phyloP scores from a whole-genome alignment of 2,888 invertebrate species.

The Prosapia bicincta region DNA sequence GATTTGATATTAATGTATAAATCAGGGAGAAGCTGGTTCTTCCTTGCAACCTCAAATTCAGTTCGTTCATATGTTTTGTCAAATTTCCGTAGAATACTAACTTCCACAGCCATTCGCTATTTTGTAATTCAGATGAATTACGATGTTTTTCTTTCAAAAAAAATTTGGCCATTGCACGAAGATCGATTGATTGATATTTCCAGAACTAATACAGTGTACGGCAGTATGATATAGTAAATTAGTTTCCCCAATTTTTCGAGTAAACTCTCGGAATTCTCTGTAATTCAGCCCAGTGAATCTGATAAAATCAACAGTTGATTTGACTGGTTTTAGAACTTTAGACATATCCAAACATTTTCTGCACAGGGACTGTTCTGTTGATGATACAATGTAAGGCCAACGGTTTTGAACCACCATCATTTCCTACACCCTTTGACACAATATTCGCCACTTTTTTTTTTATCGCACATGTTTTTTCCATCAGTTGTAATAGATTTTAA shows the following conservation, averaged over 20 bases:
- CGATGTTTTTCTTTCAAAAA: conserved; percentile 38
- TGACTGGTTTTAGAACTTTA: conserved; percentile 42
- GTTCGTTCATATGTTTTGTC: conserved; percentile 36
- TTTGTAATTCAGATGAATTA: conserved; percentile 37
- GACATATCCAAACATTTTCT: conserved; percentile 43
- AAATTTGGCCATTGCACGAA: conserved; percentile 35
- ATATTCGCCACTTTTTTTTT: background rate
- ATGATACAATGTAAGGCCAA: conserved; percentile 41
- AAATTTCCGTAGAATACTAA: conserved; percentile 39
- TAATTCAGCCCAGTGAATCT: conserved; percentile 10
- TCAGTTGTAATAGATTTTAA: conserved; percentile 39
- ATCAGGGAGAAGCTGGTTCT: conserved; percentile 39
- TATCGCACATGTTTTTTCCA: conserved; percentile 24
- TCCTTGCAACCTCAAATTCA: conserved; percentile 40
- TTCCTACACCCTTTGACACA: background rate
- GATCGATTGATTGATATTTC: conserved; percentile 24
- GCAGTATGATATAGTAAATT: background rate
- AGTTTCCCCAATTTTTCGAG: background rate
- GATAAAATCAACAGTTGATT: conserved; percentile 42
- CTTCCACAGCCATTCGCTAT: conserved; percentile 38
- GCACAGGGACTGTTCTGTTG: conserved; percentile 41
- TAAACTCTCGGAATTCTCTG: background rate
- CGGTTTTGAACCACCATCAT: background rate
- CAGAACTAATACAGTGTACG: background rate
- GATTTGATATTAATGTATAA: conserved; percentile 39